These are phyloP conservation scores for Nymphalis urticae DNA, from an alignment of 2,888 invertebrate genomes.

Conservation along the genomic window DNA sequence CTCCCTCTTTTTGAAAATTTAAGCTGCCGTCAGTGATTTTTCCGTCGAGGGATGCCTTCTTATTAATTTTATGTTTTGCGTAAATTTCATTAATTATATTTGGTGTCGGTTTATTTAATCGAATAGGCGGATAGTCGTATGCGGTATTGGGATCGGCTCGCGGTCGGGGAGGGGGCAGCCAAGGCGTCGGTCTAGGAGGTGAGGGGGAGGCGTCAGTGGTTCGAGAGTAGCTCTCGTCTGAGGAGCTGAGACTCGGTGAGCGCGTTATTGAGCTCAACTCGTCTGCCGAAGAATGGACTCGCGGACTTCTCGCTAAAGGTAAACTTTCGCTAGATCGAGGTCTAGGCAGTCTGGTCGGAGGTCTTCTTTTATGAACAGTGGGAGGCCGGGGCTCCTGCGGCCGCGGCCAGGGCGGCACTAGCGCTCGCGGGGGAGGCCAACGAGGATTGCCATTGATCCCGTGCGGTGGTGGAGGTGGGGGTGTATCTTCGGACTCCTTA, in stretches of 20 bases:
- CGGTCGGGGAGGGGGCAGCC: conserved; percentile 72
- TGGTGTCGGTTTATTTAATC: conserved; percentile 63
- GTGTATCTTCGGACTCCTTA: conserved; percentile 72
- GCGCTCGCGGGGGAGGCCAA: conserved; percentile 77
- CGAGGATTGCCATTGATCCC: conserved; percentile 61
- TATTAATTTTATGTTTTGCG: conserved; percentile 67
- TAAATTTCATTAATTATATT: conserved; percentile 70
- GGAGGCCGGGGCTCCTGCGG: conserved; percentile 74
- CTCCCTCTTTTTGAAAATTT: conserved; percentile 73
- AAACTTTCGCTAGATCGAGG: conserved; percentile 86
- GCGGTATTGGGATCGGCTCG: conserved; percentile 80
- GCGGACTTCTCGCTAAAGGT: conserved; percentile 80
- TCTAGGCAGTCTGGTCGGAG: conserved; percentile 78
- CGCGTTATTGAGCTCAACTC: conserved; percentile 91
- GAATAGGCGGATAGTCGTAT: conserved; percentile 83
- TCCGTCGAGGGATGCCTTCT: conserved; percentile 69
- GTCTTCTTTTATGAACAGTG: conserved; percentile 66
- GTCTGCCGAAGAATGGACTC: conserved; percentile 90
- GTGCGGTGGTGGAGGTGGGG: conserved; percentile 84
- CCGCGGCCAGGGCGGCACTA: conserved; percentile 85
- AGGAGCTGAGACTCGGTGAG: conserved; percentile 91
- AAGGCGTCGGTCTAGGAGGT: conserved; percentile 80
- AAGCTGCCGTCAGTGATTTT: conserved; percentile 66
- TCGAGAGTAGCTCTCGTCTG: conserved; percentile 91
- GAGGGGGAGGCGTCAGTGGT: conserved; percentile 87